These are phyloP conservation scores for Drosophila athabasca DNA, from an alignment of 1,140 invertebrate genomes.

Conservation along the genomic window DNA sequence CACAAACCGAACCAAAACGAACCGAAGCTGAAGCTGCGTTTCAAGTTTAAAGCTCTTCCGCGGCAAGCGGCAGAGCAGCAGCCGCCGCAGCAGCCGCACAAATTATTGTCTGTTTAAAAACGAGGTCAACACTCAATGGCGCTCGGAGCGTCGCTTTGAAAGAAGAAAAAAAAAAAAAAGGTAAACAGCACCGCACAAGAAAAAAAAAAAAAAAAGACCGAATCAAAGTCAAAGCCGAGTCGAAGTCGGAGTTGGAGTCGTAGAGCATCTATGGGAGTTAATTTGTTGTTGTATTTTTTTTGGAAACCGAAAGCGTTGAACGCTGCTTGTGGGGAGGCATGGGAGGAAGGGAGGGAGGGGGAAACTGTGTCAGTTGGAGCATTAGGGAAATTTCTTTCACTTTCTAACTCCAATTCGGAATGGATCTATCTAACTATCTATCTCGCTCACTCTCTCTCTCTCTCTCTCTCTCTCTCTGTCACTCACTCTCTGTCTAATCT, in stretches of 20 bases:
- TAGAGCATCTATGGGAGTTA: slow-evolving; percentile 37
- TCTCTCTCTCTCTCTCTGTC: too few relatives aligned
- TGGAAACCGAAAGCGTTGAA: slow-evolving; percentile 64
- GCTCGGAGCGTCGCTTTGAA: slow-evolving; percentile 28
- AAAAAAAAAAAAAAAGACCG: slow-evolving; percentile 17
- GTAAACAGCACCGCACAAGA: slow-evolving; percentile 49
- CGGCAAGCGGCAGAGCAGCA: slow-evolving; percentile 40
- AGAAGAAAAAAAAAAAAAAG: slow-evolving; percentile 28
- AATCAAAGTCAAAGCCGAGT: slow-evolving; percentile 51
- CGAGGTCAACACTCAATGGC: slow-evolving; percentile 80
- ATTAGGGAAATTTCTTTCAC: slow-evolving; percentile 38
- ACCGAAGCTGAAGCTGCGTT: slow-evolving; percentile 57
- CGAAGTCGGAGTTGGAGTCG: slow-evolving; percentile 1
- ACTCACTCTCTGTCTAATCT: background rate
- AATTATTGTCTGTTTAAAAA: slow-evolving; percentile 62
- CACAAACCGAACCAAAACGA: too few relatives aligned
- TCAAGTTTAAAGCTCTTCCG: slow-evolving; percentile 82
- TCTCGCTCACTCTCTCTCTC: too few relatives aligned
- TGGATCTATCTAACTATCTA: background rate
- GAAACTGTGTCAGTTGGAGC: slow-evolving; percentile 41
- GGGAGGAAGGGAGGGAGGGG: slow-evolving; percentile 2
- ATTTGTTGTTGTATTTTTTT: slow-evolving; percentile 11
- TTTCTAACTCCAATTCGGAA: slow-evolving; percentile 23
- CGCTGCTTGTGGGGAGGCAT: slow-evolving; percentile 5
- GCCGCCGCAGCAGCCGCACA: slow-evolving; percentile 40